phyloP scores from a whole-genome alignment of 2,797 vertebrate genomes.

The Chrysocyon brachyurus region DNA sequence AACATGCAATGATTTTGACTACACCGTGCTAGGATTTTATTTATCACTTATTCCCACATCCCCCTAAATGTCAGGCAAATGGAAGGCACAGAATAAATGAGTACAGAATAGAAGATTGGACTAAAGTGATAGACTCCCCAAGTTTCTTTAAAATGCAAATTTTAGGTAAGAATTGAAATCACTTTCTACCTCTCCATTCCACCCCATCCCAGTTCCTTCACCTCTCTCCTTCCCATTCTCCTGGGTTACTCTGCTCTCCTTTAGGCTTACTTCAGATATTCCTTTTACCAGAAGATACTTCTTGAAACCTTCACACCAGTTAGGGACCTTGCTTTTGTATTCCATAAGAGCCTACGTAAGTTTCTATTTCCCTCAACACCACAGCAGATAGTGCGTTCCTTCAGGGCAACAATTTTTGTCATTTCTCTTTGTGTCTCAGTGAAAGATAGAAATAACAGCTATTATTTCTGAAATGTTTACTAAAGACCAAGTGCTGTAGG shows the following conservation, averaged over 20 bases:
- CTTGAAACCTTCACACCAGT: not conserved
- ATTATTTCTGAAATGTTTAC: not conserved
- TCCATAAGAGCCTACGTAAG: not conserved
- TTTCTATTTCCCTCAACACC: not conserved
- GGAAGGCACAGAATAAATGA: not conserved
- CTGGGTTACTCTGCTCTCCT: not conserved
- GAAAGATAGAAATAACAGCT: not conserved
- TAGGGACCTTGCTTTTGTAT: not conserved
- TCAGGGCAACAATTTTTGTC: not conserved
- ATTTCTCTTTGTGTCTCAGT: not conserved
- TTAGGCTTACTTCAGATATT: not conserved
- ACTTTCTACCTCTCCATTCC: not conserved
- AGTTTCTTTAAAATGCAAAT: conserved; percentile 1
- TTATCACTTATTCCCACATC: not conserved
- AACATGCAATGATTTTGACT: not conserved
- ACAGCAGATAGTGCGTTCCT: not conserved
- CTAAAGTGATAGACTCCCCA: not conserved
- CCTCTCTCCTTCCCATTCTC: no score
- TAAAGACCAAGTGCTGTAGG: not conserved
- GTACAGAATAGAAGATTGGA: not conserved
- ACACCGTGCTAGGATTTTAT: not conserved
- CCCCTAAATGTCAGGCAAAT: not conserved
- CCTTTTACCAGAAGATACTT: not conserved
- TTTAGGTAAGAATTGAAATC: not conserved
- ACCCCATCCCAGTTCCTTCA: not conserved